Conservation (phyloP, 2,113 vertebrate species). For the Laticauda colubrina region DNA sequence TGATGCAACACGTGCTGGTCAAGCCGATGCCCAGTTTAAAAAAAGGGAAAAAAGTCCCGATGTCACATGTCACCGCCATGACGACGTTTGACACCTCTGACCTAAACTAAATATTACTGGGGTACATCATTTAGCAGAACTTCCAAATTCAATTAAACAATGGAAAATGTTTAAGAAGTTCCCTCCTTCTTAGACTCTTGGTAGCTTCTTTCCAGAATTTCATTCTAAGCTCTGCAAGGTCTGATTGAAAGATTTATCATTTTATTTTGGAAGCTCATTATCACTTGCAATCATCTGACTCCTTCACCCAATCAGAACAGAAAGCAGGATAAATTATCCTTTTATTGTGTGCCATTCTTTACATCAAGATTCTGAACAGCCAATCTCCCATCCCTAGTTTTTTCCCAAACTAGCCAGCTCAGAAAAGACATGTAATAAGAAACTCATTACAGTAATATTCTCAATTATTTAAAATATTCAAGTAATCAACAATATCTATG, state of each 20-base stretch:
- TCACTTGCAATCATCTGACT: background rate
- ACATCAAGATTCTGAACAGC: background rate
- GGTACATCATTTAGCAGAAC: background rate
- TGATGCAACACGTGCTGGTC: no score
- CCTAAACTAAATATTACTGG: background rate
- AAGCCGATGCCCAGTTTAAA: no score
- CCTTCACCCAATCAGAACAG: no score
- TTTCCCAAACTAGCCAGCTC: background rate
- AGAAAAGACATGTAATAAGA: background rate
- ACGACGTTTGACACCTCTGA: no score
- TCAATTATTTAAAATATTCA: background rate
- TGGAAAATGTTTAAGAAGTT: background rate
- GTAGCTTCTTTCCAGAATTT: background rate
- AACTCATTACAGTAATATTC: background rate
- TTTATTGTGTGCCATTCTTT: background rate
- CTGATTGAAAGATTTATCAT: background rate
- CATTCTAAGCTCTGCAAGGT: background rate
- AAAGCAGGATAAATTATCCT: background rate
- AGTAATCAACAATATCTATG: background rate
- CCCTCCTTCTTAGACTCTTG: background rate
- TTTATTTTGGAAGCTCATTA: background rate
- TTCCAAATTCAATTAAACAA: background rate
- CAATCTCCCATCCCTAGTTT: background rate
- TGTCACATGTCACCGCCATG: no score
- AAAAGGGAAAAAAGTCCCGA: no score